Base-by-base conservation (phyloP, 2,797 vertebrate genomes). In the Coregonus ussuriensis region DNA sequence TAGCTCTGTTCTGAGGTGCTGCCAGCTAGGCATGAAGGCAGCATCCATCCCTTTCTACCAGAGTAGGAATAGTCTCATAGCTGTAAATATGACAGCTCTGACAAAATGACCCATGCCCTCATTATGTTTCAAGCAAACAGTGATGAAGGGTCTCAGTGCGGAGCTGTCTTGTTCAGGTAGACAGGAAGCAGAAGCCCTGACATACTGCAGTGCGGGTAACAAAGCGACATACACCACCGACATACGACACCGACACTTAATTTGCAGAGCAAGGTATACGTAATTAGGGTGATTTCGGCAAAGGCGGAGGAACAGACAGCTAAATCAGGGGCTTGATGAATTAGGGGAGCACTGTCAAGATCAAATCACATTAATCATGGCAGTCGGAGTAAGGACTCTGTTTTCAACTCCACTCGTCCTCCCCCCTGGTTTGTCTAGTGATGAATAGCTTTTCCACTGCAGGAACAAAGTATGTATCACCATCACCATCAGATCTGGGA, bases 321-420 rank as follows among this genome's bases (percentile, higher is more conserved):
- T 47, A 47, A 9, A 93, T 92, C 89, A 89, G 62, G 88, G 91
- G 87, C 83, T 90, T 96, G 96, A 97, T 95, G 92, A 94, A 96
- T 94, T 91, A 88, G 90, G 86, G 85, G 88, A 82, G 75, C 88
- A 90, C 90, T 89, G 86, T 94, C 92, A 93, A 87, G 92, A 90
- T 93, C 90, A 0, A 68, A 90, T 94, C 91, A 93, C 93, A 96
- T 95, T 94, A 95, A 96, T 96, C 95, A 96, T 81, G 80, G 84
- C 91, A 85, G 91, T 88, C 82, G 87, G 79, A 91, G 86, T 76
- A 80, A 88, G 81, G 66, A 69, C 85, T 85, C 76, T 71, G 75
- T 92, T 91, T 66, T 33, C 74, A 18, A 41, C 77, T 62, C 41
- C 71, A 25, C 59, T 47, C 18, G 59, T 25, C 59, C 59, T 63